Evolutionary conservation across 2,797 vertebrate species (phyloP), one percentile per base, ranked within the genome.

Genomic region (Thunnus albacares): DNA sequence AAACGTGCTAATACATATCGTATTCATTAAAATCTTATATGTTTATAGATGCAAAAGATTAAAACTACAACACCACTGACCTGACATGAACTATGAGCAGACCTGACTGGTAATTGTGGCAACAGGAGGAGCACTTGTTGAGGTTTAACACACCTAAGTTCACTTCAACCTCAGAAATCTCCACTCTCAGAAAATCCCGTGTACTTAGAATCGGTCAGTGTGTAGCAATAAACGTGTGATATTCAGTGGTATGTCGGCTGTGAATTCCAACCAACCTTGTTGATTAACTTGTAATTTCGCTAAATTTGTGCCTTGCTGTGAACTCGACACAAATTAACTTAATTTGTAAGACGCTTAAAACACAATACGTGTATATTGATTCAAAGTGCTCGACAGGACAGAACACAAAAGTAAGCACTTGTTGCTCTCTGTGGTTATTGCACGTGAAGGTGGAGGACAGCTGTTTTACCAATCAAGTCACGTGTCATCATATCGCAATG

Each of bases 361-460:
- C 13, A 55, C 35, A 55, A 28, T 38, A 56, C 35, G 18, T n/a
- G n/a, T n/a, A n/a, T n/a, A n/a, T 12, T 24, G 30, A 22, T 63
- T 28, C 12, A 49, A 20, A 38, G 18, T 17, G 55, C 20, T 13
- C 3, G 10, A 20, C 15, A 18, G 38, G 5, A 0, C 47, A 28
- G 58, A 51, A 18, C 30, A 30, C 14, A 11, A n/a, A 30, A 35
- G 9, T 33, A 18, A 24, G 13, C 43, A 58, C 30, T 1, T 66
- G 38, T 28, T 35, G 59, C 52, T 45, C 7, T 77, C 62, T 33
- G 52, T 38, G 41, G 64, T 58, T 28, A 33, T 58, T 26, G 56
- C 14, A 58, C 13, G 1, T 9, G 3, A 56, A 14, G 11, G 53
- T 5, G 33, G 24, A 33, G 10, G 70, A 41, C 24, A 51, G 11